These are phyloP conservation scores for Pollenia griseotomentosa DNA, from an alignment of 2,888 invertebrate species.

Conservation along the genomic window DNA sequence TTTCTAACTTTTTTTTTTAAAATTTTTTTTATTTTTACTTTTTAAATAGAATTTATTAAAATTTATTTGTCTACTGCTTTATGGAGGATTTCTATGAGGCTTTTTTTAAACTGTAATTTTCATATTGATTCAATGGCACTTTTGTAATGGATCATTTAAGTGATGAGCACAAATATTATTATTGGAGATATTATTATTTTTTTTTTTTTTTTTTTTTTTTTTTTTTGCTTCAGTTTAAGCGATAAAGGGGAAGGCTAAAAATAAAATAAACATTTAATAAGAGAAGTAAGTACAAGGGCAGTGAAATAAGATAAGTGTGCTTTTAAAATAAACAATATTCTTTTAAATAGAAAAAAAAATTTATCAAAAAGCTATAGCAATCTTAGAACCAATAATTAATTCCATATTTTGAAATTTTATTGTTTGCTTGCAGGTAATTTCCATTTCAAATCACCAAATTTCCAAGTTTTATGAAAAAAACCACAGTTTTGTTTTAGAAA, in stretches of 20 bases:
- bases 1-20: neutral
- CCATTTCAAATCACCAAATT: too few relatives aligned
- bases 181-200: constrained; percentile 14
- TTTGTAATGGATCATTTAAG: constrained; percentile 52
- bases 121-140: constrained; percentile 29
- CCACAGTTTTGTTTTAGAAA: too few relatives aligned
- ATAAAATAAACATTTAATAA: neutral
- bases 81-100: constrained; percentile 8
- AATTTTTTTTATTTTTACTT: constrained; percentile 33
- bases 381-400: too few relatives aligned
- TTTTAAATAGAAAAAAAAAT: too few relatives aligned
- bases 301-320: too few relatives aligned
- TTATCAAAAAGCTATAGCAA: too few relatives aligned
- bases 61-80: constrained; percentile 44
- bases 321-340: too few relatives aligned
- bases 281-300: neutral
- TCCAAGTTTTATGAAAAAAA: too few relatives aligned
- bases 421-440: too few relatives aligned
- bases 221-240: constrained; percentile 2
- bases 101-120: neutral
- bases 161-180: constrained; percentile 47
- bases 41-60: constrained; percentile 44
- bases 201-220: neutral
- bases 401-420: too few relatives aligned
- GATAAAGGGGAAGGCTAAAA: neutral